Base-by-base conservation (phyloP, 2,888 invertebrate species). In the Thera britannica region DNA sequence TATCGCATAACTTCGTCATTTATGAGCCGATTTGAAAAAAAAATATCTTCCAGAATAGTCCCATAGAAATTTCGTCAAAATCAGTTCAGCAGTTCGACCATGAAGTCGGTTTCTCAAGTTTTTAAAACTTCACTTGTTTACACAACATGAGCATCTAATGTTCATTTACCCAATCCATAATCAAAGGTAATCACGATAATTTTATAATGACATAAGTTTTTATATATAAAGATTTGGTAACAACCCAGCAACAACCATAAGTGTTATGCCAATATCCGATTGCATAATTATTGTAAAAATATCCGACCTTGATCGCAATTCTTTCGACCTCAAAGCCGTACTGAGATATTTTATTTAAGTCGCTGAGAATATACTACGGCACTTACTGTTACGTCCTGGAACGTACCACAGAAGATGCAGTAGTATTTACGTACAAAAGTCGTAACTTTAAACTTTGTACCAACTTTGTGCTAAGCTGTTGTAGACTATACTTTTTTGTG, bases 281-380 rank as follows among this genome's bases (percentile, higher is more conserved):
- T 54, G 23, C 46, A 58, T 59, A 59, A 65, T 23, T 23, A 23
- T 49, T 55, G 23, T 12, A 55, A 55, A 65, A 56, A 46, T 46
- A 46, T 38, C n/a, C 61, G 66, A 66, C 66, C 66, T 66, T 66
- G 66, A 66, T 66, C 66, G 66, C 66, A 51, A 58, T 62, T 51
- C 44, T 11, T 44, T 41, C 46, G 61, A 66, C 66, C 61, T 56
- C 56, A 66, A 66, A 58, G 11, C n/a, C 12, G 48, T 41, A 56
- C 52, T 54, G 64, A 65, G 38, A 23, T 23, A 23, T 23, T 23
- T 64, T 64, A 64, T 60, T 60, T 60, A 51, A 51, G n/a, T 35
- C 46, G 36, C 46, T 9, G 6, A 35, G 46, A 58, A 54, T 48
- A 54, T 64, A 44, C 35, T 56, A 60, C 56, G 56, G 48, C 12